These are phyloP conservation scores for Mystacides longicornis DNA, from an alignment of 2,888 invertebrate genomes.

Conservation along the genomic window DNA sequence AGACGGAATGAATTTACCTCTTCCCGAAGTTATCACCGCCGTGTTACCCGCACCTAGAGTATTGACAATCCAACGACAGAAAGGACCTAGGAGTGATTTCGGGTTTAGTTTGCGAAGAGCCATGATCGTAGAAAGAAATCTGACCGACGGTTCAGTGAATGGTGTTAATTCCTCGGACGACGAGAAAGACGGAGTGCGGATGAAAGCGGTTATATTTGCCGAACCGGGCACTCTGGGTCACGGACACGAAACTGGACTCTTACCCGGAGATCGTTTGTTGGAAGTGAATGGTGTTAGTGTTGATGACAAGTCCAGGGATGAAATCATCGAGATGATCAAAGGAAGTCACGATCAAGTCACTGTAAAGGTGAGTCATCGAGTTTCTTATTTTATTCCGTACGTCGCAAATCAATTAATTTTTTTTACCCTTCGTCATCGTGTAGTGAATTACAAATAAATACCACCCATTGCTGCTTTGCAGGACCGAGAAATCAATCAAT, in stretches of 20 bases:
- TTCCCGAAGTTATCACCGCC: constrained; percentile 63
- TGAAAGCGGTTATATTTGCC: constrained; percentile 77
- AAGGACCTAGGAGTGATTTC: constrained; percentile 82
- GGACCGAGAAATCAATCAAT: no score
- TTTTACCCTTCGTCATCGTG: no score
- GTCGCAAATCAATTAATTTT: no score
- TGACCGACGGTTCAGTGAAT: constrained; percentile 31
- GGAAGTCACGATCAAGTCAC: constrained; percentile 74
- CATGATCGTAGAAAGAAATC: constrained; percentile 64
- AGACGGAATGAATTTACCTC: constrained; percentile 64
- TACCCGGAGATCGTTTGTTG: constrained; percentile 90
- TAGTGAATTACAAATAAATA: no score
- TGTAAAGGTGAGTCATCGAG: constrained; percentile 65
- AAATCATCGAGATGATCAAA: constrained; percentile 89
- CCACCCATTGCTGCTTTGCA: no score
- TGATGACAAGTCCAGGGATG: constrained; percentile 78
- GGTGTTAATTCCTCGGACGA: constrained; percentile 38
- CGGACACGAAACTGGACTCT: constrained; percentile 71
- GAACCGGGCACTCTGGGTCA: constrained; percentile 70
- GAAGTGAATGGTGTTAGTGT: constrained; percentile 86
- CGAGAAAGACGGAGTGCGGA: constrained; percentile 40
- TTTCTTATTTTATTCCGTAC: no score
- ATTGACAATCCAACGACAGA: constrained; percentile 69
- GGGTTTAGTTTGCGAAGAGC: constrained; percentile 89
- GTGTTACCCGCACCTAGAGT: constrained; percentile 65